Evolutionary conservation across 2,888 invertebrate species (phyloP), one percentile per base, ranked within the genome.

Genomic region (Mythimna albipuncta): DNA sequence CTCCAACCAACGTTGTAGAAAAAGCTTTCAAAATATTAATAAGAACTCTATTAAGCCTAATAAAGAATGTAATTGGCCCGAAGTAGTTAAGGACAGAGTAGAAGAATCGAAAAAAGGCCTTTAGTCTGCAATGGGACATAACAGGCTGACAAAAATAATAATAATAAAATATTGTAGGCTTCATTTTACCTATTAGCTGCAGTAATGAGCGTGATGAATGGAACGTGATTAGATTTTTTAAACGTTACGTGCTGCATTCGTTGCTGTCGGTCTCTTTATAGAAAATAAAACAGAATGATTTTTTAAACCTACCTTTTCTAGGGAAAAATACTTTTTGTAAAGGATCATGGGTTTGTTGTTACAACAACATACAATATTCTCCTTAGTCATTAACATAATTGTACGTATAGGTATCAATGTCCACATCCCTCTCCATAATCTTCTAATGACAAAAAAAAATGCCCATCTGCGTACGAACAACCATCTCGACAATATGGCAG

Each of bases 401-500:
- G 19, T 10, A 59, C 41, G 58, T 19, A 6, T n/a, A n/a, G 7
- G 38, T 38, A 38, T 38, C 38, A 26, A 2, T 21, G 64, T 2
- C 13, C 21, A 3, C 9, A 19, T 3, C n/a, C 13, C 4, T 19
- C 54, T 9, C 16, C 11, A 6, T n/a, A n/a, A 2, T 47, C 9
- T n/a, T n/a, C 19, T 44, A 55, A 32, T 6, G 47, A 64, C 11
- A 26, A 47, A 75, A 75, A 55, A 16, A 75, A 72, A 75, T 38
- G 26, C 11, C 10, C 19, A 21, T 47, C 16, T 38, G n/a, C n/a
- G 6, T 71, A 41, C 35, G 44, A 6, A 41, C 54, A 38, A 41
- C 13, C 44, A 26, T 57, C 21, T 13, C n/a, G 35, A 21, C 32
- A 68, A 38, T n/a, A 41, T 54, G 47, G 41, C 50, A 44, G 57